A percentile compares a stretch with the other conserved stretches of the same genome.
Evolutionary conservation across 2,113 vertebrate species (phyloP).

Genomic region (Rhinoderma darwinii): DNA sequence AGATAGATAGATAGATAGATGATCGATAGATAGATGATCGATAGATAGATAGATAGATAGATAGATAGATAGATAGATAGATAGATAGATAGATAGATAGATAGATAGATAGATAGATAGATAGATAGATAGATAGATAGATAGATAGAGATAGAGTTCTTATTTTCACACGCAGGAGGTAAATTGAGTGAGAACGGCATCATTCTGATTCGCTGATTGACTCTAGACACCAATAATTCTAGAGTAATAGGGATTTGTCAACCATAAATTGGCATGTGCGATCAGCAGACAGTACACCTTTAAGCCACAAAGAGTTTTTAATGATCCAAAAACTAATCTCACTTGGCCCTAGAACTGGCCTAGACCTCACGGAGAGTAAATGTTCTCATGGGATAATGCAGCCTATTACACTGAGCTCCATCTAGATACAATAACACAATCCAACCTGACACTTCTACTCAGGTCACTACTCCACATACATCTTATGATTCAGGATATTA

Average conservation of each 20-base stretch:
- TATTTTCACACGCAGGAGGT: neutral
- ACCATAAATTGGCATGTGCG: neutral
- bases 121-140: no score
- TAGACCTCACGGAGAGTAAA: constrained; percentile 12
- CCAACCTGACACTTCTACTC: constrained; percentile 4
- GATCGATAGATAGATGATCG: no score
- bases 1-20: no score
- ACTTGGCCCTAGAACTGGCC: neutral
- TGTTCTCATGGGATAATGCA: constrained; percentile 34
- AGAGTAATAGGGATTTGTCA: neutral
- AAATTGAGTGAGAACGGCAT: neutral
- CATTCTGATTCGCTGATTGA: neutral
- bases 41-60: no score
- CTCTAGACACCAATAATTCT: neutral
- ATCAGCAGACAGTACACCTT: neutral
- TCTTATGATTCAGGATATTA: constrained; percentile 8
- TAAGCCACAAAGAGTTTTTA: neutral
- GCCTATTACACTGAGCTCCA: constrained; percentile 11
- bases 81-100: neutral
- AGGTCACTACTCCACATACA: constrained; percentile 3
- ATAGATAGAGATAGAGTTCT: no score
- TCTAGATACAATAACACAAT: constrained; percentile 26
- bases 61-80: neutral
- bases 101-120: neutral
- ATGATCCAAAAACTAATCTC: neutral